Evolutionary conservation across 2,797 vertebrate species (phyloP), one percentile per base, ranked within the genome.

Genomic region (Distichodus sexfasciatus): DNA sequence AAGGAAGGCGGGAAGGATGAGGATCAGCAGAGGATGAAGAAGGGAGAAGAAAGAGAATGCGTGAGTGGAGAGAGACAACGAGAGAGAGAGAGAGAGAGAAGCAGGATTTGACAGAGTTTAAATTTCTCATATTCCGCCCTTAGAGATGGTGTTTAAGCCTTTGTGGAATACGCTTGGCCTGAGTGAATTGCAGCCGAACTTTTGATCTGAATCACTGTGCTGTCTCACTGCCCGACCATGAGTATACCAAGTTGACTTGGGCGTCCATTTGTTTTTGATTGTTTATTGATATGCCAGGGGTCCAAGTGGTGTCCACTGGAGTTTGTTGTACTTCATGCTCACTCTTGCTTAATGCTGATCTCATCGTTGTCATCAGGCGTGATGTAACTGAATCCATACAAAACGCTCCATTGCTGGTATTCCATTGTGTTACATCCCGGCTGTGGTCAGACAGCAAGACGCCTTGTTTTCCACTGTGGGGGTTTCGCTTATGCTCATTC

Each of bases 21-120:
- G n/a, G n/a, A n/a, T n/a, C n/a, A n/a, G n/a, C n/a, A n/a, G n/a
- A n/a, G n/a, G n/a, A n/a, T n/a, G n/a, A n/a, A n/a, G n/a, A 75
- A 82, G 76, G 76, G 78, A 79, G 76, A 75, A 71, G 58, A 70
- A 75, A 62, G 70, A 36, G 74, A 75, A 74, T 48, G 66, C 2
- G 21, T 53, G 40, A 38, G 23, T 26, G 40, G 23, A 76, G 76
- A 76, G 76, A 64, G 68, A 48, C 70, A 65, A 66, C 33, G 8
- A 69, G 63, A 38, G 70, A 66, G 76, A 80, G 28, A 75, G 74
- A 60, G n/a, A n/a, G n/a, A n/a, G n/a, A 59, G 48, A 75, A 72
- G 61, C 31, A 7, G 63, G 59, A 47, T 64, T 53, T 53, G 23
- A 2, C 33, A 29, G 41, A 50, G 51, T 51, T 47, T 31, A 40